Conservation (phyloP, 2,797 vertebrate genomes). For the Eleutherodactylus coqui region DNA sequence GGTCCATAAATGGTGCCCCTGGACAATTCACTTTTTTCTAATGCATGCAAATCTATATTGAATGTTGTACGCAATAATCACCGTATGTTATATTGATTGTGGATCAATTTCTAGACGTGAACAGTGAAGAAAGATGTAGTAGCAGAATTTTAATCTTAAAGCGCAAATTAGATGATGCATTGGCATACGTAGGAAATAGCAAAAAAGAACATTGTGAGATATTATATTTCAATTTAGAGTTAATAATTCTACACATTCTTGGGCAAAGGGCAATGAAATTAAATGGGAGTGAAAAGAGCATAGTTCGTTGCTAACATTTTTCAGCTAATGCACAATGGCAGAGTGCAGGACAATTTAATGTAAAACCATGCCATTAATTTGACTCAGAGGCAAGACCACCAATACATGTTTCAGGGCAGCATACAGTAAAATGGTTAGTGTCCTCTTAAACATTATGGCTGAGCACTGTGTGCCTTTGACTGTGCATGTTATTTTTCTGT, state of each 20-base stretch:
- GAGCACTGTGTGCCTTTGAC: too few relatives aligned
- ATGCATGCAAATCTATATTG: conserved; percentile 21
- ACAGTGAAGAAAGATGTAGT: conserved; percentile 25
- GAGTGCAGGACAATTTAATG: too few relatives aligned
- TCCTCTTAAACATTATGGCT: too few relatives aligned
- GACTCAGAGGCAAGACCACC: too few relatives aligned
- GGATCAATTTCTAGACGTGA: conserved; percentile 33
- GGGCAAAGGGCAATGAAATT: neutral
- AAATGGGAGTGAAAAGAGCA: too few relatives aligned
- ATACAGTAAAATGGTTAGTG: too few relatives aligned
- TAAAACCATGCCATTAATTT: too few relatives aligned
- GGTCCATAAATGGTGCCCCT: neutral
- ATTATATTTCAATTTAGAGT: neutral
- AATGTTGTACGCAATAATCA: conserved; percentile 10
- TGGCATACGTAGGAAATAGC: neutral
- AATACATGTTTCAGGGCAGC: too few relatives aligned
- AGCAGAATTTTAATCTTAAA: neutral
- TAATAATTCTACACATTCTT: neutral
- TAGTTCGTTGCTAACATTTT: too few relatives aligned
- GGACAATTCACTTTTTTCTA: conserved; percentile 18
- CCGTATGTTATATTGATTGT: neutral
- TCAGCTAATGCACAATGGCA: too few relatives aligned
- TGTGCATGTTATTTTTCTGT: too few relatives aligned
- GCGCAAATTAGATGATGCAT: neutral
- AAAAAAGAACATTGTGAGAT: too few relatives aligned